Percentiles rank a stretch among this genome's conserved stretches.
Conservation (phyloP, 2,888 invertebrate genomes). For the Agrochola circellaris region DNA sequence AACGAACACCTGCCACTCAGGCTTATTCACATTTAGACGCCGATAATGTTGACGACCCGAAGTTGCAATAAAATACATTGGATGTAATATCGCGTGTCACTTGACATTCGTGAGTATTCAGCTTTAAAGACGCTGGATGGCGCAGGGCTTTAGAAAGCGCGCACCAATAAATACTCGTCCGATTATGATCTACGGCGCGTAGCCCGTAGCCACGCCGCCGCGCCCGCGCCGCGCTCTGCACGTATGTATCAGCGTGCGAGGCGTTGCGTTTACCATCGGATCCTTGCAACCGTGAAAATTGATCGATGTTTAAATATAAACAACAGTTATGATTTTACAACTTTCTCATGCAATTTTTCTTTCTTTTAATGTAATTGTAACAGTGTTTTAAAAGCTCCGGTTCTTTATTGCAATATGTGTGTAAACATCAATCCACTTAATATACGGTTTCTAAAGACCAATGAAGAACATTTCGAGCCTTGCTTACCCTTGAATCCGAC, state of each 20-base stretch:
- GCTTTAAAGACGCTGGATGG: slow-evolving; percentile 70
- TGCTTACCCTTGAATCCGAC: slow-evolving; percentile 66
- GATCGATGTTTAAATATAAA: neutral
- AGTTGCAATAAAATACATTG: slow-evolving; percentile 74
- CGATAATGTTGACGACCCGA: slow-evolving; percentile 71
- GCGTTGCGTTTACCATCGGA: slow-evolving; percentile 22
- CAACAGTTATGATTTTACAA: neutral
- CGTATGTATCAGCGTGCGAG: slow-evolving; percentile 46
- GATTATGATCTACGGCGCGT: slow-evolving; percentile 90
- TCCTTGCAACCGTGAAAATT: slow-evolving; percentile 23
- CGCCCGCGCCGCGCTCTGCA: slow-evolving; percentile 71
- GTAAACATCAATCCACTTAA: slow-evolving; percentile 40
- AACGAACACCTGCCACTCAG: slow-evolving; percentile 75
- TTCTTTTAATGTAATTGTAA: neutral
- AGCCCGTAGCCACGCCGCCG: slow-evolving; percentile 88
- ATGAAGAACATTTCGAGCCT: slow-evolving; percentile 59
- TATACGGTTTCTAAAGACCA: slow-evolving; percentile 56
- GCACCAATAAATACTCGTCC: slow-evolving; percentile 88
- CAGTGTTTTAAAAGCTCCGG: slow-evolving; percentile 4
- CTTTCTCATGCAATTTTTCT: neutral
- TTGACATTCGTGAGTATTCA: slow-evolving; percentile 81
- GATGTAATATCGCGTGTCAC: slow-evolving; percentile 80
- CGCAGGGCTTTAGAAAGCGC: slow-evolving; percentile 84
- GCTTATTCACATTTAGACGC: slow-evolving; percentile 71
- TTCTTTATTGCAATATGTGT: slow-evolving; percentile 7